Evolutionary conservation across 1,140 invertebrate species (phyloP), one percentile per base, ranked within the genome.

Genomic region (Papilio xuthus): DNA sequence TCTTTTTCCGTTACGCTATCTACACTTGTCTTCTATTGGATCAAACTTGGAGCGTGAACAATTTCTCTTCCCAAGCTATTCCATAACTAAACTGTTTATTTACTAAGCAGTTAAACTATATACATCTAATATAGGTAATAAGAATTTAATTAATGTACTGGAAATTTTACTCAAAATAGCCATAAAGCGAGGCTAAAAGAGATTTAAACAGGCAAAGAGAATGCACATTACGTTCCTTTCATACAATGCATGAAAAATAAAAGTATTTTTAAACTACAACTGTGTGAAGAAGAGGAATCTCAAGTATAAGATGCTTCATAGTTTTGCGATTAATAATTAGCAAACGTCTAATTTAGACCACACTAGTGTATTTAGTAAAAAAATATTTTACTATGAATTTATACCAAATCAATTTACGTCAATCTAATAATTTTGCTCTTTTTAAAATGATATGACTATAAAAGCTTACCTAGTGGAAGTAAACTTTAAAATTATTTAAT

Each of bases 221-320:
- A 60, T 60, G 53, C 20, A 53, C 20, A 60, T 23, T 23, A 60
- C 56, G 20, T 60, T n/a, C n/a, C n/a, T n/a, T n/a, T 60, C 20
- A 12, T 60, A 60, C 56, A 60, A 60, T 9, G 20, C 20, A 60
- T 60, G 56, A 60, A 23, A 60, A 60, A 56, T 18, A 60, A 60
- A 60, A 26, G 3, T 23, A 60, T 13, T 26, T 60, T 26, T 4
- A 26, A 47, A 18, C 56, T 60, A 60, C 56, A 60, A 60, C 23
- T 26, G 56, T 60, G 23, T 20, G 23, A 60, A 60, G 56, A 60
- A 20, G n/a, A 26, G 20, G 12, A 0, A 60, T 12, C 20, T 8
- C 23, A 60, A 60, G 56, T 26, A 4, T 60, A 23, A 60, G 56
- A 12, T 60, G 9, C 56, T 60, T 60, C 23, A 26, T 60, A 23